These are phyloP conservation scores for Troilus luridus DNA, from an alignment of 2,888 invertebrate species.

Conservation along the genomic window DNA sequence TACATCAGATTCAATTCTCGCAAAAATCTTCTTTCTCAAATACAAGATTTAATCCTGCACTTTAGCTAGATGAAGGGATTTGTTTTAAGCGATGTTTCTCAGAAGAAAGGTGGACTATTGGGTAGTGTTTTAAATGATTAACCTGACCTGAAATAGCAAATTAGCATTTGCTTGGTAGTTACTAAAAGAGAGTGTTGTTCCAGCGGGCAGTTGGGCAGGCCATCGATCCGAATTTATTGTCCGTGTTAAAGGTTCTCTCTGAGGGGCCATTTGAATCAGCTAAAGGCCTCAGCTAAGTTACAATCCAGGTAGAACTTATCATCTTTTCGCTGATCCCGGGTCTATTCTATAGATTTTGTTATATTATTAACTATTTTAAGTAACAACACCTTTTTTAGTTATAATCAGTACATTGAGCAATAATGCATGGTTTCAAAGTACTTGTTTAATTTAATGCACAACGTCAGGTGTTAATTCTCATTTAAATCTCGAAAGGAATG, in stretches of 20 bases:
- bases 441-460: too few relatives aligned
- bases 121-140: not conserved
- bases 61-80: not conserved
- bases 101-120: not conserved
- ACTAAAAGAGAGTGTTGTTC: not conserved
- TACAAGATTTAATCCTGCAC: not conserved
- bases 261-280: not conserved
- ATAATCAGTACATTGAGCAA: too few relatives aligned
- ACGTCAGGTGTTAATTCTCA: too few relatives aligned
- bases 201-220: not conserved
- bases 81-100: not conserved
- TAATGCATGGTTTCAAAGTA: too few relatives aligned
- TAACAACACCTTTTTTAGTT: too few relatives aligned
- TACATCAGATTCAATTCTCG: too few relatives aligned
- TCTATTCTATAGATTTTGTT: not conserved
- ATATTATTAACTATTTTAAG: too few relatives aligned
- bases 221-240: slow-evolving; percentile 34
- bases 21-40: not conserved
- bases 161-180: not conserved
- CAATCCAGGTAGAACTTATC: not conserved
- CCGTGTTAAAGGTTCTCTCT: not conserved
- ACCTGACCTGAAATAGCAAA: not conserved
- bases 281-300: not conserved
- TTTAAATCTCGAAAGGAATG: too few relatives aligned
- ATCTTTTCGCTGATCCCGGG: not conserved